Percentiles rank a stretch among this genome's conserved stretches.
Conservation (phyloP, 2,797 vertebrate genomes). For the Hippopotamyrus pictus region DNA sequence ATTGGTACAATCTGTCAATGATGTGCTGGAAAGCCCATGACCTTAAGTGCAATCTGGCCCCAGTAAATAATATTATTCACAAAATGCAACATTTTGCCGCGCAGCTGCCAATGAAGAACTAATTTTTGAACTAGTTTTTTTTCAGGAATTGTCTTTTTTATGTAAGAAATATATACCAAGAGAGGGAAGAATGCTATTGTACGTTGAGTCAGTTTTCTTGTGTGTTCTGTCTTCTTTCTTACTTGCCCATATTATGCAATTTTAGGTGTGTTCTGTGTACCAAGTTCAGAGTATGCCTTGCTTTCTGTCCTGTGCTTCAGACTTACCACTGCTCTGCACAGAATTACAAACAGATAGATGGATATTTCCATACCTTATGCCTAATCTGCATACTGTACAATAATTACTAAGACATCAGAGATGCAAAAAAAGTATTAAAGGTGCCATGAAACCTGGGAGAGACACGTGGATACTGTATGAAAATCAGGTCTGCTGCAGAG, state of each 20-base stretch:
- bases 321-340: neutral
- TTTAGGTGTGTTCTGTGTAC: neutral
- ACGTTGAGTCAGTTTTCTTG: neutral
- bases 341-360: neutral
- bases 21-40: slow-evolving; percentile 95
- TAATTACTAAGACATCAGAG: neutral
- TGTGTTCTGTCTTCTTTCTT: neutral
- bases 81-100: slow-evolving; percentile 83
- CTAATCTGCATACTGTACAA: neutral
- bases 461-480: neutral
- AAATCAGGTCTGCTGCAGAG: neutral
- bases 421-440: neutral
- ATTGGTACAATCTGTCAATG: slow-evolving; percentile 97
- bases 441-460: neutral
- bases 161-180: neutral
- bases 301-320: neutral
- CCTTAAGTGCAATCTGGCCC: slow-evolving; percentile 84
- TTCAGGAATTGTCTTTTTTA: slow-evolving; percentile 81
- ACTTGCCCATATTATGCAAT: neutral
- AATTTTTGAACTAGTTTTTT: slow-evolving; percentile 78
- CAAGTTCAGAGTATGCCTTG: neutral
- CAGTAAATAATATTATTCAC: slow-evolving; percentile 87
- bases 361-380: neutral
- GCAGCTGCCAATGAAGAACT: slow-evolving; percentile 66
- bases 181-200: neutral